Percentiles rank a stretch among this genome's conserved stretches.
phyloP scores from a whole-genome alignment of 2,113 vertebrate genomes.

The Odobenus rosmarus region DNA sequence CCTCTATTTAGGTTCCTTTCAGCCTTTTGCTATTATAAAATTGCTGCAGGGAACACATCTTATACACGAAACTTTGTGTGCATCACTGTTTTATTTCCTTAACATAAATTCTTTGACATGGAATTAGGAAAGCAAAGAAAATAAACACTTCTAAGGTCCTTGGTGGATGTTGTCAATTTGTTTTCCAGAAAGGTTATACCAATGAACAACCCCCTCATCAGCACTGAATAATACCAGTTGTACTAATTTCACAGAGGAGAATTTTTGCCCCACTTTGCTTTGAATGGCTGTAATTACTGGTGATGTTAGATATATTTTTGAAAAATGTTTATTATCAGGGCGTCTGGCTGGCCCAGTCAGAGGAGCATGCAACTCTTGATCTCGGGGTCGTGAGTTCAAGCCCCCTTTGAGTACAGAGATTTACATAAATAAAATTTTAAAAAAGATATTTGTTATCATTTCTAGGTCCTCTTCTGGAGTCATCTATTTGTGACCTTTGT shows the following conservation, averaged over 20 bases:
- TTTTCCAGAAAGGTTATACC: not conserved
- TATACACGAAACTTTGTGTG: not conserved
- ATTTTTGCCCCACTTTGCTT: not conserved
- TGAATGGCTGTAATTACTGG: not conserved
- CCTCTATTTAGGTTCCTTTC: not conserved
- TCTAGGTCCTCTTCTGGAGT: not conserved
- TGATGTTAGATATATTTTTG: not conserved
- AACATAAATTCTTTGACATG: not conserved
- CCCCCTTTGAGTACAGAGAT: not conserved
- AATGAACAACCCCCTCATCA: not conserved
- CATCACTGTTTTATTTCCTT: not conserved
- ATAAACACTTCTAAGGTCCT: not conserved
- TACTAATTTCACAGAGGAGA: not conserved
- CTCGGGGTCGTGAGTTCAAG: not conserved
- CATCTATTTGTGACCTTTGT: not conserved
- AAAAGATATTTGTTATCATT: not conserved
- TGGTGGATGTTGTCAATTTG: not conserved
- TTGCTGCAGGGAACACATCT: not conserved
- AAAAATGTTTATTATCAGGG: not conserved
- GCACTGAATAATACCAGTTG: not conserved
- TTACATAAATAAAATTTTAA: not conserved
- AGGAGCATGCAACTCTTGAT: not conserved
- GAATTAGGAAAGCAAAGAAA: constrained; percentile 14
- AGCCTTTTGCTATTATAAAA: not conserved
- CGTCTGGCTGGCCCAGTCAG: not conserved